Conservation (phyloP, 1,140 invertebrate genomes). For the Panulirus ornatus region DNA sequence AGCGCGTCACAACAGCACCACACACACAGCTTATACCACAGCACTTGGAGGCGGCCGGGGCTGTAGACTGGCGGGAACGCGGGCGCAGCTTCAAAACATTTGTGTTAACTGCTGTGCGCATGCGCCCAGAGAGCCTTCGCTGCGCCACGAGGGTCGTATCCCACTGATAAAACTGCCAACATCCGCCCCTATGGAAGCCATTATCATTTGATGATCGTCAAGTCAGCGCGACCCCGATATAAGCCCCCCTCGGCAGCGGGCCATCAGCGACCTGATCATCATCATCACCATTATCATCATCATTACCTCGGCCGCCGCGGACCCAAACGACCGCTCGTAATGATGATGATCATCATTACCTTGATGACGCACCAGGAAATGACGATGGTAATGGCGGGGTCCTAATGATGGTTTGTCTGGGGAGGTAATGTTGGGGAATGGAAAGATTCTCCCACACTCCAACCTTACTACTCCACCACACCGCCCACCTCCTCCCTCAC, state of each 20-base stretch:
- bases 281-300: constrained; percentile 75
- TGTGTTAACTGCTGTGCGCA: constrained; percentile 74
- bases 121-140: constrained; percentile 52
- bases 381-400: constrained; percentile 72
- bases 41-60: constrained; percentile 47
- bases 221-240: constrained; percentile 75
- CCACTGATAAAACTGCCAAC: constrained; percentile 67
- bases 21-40: constrained; percentile 45
- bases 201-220: constrained; percentile 76
- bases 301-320: constrained; percentile 69
- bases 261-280: constrained; percentile 73
- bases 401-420: constrained; percentile 72
- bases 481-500: constrained; percentile 13
- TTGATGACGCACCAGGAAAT: constrained; percentile 75
- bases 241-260: constrained; percentile 73
- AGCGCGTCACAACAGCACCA: constrained; percentile 3
- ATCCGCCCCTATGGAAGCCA: constrained; percentile 75
- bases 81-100: constrained; percentile 74
- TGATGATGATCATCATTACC: constrained; percentile 76
- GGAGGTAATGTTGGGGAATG: constrained; percentile 64
- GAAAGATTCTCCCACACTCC: constrained; percentile 55
- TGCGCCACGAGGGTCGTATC: constrained; percentile 69
- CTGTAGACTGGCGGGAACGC: constrained; percentile 63
- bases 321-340: constrained; percentile 73
- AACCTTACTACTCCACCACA: constrained; percentile 53